Evolutionary conservation across 2,888 invertebrate species (phyloP).

Genomic region (Thelaira solivaga): DNA sequence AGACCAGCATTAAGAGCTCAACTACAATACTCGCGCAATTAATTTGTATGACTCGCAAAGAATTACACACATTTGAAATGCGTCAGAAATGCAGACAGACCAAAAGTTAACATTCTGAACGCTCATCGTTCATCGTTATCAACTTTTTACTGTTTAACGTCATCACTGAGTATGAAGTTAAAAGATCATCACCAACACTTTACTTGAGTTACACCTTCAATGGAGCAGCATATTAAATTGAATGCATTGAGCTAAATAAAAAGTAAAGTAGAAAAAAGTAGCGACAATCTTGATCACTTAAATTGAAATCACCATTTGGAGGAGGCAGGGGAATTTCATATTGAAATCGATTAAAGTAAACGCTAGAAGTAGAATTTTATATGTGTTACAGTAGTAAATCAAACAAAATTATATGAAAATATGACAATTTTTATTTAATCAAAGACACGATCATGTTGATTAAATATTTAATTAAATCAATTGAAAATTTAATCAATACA

Average conservation of each 20-base stretch:
- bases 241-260: not conserved
- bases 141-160: slow-evolving; percentile 6
- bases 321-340: too few species aligned
- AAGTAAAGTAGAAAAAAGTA: not conserved
- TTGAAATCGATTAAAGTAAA: too few species aligned
- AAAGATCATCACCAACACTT: slow-evolving; percentile 51
- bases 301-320: not conserved
- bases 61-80: slow-evolving; percentile 49
- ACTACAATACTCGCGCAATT: slow-evolving; percentile 43
- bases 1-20: not conserved
- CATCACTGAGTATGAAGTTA: slow-evolving; percentile 31
- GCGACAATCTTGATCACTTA: not conserved
- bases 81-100: slow-evolving; percentile 4
- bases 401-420: too few species aligned
- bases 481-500: too few species aligned
- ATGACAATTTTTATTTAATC: too few species aligned
- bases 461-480: too few species aligned
- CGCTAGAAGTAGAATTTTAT: too few species aligned
- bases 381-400: too few species aligned
- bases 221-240: too few species aligned
- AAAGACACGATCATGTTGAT: too few species aligned
- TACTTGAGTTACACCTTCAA: slow-evolving; percentile 50
- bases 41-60: slow-evolving; percentile 57
- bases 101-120: too few species aligned
- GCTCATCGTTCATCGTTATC: slow-evolving; percentile 8